A percentile compares a stretch with the other conserved stretches of the same genome.
phyloP scores from a whole-genome alignment of 2,113 vertebrate species.

The Pimephales promelas region DNA sequence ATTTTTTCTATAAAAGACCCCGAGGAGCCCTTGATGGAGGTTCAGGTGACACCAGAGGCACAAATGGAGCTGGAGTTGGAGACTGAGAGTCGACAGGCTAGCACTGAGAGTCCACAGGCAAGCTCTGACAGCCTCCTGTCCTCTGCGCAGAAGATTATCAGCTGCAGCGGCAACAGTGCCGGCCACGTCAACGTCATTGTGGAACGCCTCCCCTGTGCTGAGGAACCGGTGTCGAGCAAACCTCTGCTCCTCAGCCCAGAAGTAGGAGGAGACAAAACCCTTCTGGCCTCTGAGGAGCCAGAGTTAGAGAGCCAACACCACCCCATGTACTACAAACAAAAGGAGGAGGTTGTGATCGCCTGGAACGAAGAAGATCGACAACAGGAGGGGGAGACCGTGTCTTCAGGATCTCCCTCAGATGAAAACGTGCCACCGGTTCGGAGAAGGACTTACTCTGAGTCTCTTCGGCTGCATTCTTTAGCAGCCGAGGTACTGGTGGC shows the following conservation, averaged over 20 bases:
- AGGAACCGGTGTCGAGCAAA: constrained; percentile 81
- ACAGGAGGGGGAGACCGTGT: constrained; percentile 35
- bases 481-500: constrained; percentile 94
- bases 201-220: constrained; percentile 89
- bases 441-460: constrained; percentile 93
- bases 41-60: constrained; percentile 76
- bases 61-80: constrained; percentile 78
- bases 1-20: constrained; percentile 66
- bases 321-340: constrained; percentile 61
- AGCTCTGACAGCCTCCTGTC: constrained; percentile 87
- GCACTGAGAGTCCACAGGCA: constrained; percentile 44
- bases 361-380: constrained; percentile 75
- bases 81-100: constrained; percentile 60
- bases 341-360: constrained; percentile 75
- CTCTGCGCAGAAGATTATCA: constrained; percentile 96
- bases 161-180: constrained; percentile 85
- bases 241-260: constrained; percentile 81
- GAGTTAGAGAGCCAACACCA: constrained; percentile 39
- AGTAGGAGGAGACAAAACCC: constrained; percentile 72
- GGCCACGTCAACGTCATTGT: constrained; percentile 98
- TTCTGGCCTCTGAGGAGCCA: constrained; percentile 59
- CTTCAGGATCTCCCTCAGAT: constrained; percentile 67
- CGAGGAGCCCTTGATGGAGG: constrained; percentile 79
- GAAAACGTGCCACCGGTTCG: constrained; percentile 90
- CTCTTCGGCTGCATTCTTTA: constrained; percentile 89